Evolutionary conservation across 2,888 invertebrate species (phyloP).

Genomic region (Amaurobius ferox): DNA sequence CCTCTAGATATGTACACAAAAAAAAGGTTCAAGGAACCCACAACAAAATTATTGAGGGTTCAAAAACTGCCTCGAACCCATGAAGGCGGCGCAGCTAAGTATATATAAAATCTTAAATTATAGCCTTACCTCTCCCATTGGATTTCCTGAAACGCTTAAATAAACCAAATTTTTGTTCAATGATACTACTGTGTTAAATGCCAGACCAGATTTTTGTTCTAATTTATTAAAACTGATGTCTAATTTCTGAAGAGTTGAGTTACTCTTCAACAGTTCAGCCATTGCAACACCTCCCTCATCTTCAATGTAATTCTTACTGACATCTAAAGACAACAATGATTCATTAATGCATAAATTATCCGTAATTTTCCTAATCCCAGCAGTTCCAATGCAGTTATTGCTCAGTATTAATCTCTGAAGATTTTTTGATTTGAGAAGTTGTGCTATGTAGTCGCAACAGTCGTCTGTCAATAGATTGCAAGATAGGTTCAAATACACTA

Average conservation of each 20-base stretch:
- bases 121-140: conserved; percentile 47
- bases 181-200: conserved; percentile 15
- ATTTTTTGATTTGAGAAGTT: conserved; percentile 1
- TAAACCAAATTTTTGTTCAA: conserved; percentile 7
- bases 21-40: no score
- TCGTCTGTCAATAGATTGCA: conserved; percentile 27
- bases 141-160: conserved; percentile 45
- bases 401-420: conserved; percentile 26
- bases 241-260: neutral
- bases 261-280: neutral
- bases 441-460: conserved; percentile 2
- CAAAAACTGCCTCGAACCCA: no score
- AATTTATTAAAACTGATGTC: conserved; percentile 42
- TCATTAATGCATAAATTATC: neutral
- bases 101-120: no score
- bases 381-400: conserved; percentile 29
- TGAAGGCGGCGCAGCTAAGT: no score
- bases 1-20: no score
- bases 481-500: conserved; percentile 15
- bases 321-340: neutral
- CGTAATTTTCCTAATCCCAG: neutral
- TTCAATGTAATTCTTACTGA: conserved; percentile 26
- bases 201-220: neutral
- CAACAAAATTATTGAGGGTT: no score
- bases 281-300: conserved; percentile 23